phyloP scores from a whole-genome alignment of 1,140 invertebrate genomes.

The Zaprionus ornatus region DNA sequence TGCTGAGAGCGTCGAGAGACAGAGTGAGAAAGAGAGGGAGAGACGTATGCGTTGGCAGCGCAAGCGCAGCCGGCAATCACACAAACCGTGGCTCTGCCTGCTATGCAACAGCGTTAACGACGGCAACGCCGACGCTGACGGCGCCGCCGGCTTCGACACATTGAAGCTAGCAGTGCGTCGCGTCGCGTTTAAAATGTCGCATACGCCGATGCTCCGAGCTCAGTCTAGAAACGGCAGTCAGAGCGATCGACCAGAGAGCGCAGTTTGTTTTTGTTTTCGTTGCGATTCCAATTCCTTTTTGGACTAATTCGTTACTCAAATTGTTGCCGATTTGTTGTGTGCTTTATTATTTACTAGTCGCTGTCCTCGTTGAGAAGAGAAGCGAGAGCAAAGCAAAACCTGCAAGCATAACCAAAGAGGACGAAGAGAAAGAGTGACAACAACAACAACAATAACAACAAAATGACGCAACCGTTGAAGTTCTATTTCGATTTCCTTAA shows the following conservation, averaged over 20 bases:
- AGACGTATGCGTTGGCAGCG: conserved; percentile 7
- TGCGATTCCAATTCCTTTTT: not conserved
- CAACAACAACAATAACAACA: conserved; percentile 15
- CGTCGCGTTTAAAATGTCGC: conserved; percentile 68
- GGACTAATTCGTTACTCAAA: not conserved
- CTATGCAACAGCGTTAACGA: not conserved
- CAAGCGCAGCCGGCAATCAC: conserved; percentile 23
- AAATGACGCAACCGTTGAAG: conserved; percentile 84
- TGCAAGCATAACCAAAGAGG: not conserved
- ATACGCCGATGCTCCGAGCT: conserved; percentile 57
- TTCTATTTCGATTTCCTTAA: conserved; percentile 89
- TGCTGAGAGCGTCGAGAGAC: not conserved
- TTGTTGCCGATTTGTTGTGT: not conserved
- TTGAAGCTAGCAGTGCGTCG: conserved; percentile 13
- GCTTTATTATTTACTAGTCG: not conserved
- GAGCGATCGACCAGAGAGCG: conserved; percentile 32
- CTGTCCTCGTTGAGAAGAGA: not conserved
- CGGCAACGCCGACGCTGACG: not conserved
- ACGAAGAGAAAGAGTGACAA: not conserved
- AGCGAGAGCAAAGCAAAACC: not conserved
- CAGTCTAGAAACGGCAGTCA: conserved; percentile 66
- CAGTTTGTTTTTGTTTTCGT: not conserved
- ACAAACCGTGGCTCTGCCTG: not conserved
- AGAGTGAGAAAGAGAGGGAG: not conserved
- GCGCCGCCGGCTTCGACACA: not conserved